These are phyloP conservation scores for Trachymyrmex septentrionalis DNA, from an alignment of 1,140 invertebrate species.

Conservation along the genomic window DNA sequence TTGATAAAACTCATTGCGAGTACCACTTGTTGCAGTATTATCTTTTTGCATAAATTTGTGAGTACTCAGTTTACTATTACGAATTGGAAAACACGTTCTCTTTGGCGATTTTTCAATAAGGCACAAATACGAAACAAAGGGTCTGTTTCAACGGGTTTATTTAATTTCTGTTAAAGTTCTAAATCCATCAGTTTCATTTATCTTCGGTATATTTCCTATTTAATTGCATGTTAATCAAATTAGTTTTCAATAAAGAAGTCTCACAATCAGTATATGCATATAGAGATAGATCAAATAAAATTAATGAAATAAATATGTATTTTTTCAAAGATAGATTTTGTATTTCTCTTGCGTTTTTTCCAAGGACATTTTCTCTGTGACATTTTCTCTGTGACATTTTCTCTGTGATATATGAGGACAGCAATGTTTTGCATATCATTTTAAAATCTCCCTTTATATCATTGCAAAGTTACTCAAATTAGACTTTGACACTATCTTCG, in stretches of 20 bases:
- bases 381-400: neutral
- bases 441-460: neutral
- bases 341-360: neutral
- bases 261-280: neutral
- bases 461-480: slow-evolving; percentile 11
- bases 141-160: neutral
- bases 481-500: neutral
- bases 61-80: slow-evolving; percentile 7
- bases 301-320: neutral
- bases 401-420: neutral
- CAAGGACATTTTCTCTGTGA: neutral
- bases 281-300: neutral
- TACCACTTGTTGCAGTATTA: slow-evolving; percentile 35
- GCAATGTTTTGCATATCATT: neutral
- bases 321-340: neutral
- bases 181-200: slow-evolving; percentile 17
- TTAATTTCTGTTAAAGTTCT: neutral
- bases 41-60: slow-evolving; percentile 30
- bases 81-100: neutral
- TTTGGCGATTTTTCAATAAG: neutral
- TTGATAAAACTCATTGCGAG: neutral
- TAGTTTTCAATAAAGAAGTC: neutral
- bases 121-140: neutral
- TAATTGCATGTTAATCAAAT: neutral
- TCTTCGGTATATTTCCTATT: neutral